Base-by-base conservation (phyloP, 2,113 vertebrate genomes). In the Alethe castanea region DNA sequence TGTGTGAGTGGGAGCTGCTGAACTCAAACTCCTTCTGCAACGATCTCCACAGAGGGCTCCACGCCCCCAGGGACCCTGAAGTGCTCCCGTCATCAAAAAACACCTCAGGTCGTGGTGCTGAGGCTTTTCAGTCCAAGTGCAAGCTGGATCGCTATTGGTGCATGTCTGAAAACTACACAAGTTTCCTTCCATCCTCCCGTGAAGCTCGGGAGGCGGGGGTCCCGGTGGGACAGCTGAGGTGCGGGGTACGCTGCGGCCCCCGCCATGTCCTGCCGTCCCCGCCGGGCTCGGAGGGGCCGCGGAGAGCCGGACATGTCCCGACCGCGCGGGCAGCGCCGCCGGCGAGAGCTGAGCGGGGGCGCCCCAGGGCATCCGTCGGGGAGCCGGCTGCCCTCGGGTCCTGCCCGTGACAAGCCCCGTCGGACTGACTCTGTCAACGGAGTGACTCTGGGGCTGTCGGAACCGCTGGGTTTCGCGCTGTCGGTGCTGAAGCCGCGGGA, bases 401-500 rank as follows among this genome's bases (percentile, higher is more conserved):
- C 56, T 14, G 10, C 33, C 71, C 13, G 50, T 9, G 54, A 26
- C 62, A 5, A 42, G 26, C 35, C 29, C 18, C 1, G 17, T 2
- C 20, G 4, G 29, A 4, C 33, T 0, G 26, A 14, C 20, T 19
- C 14, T 5, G 5, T 2, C 29, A 4, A 25, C 1, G 0, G 9
- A 6, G 0, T 2, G 8, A 14, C 9, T 4, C 6, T 2, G 60
- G 74, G n/a, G 26, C 15, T 2, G 50, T 6, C 8, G 12, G 19
- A 42, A 47, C 40, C 5, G 6, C 6, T 1, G 14, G 1, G 2
- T 7, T 16, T 7, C 11, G 8, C 5, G 22, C 12, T 11, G 22
- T 1, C 0, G 14, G 22, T 1, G 45, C 20, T 11, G 0, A 7
- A 24, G 3, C 8, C 0, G 24, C 24, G 5, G 16, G 38, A 17